Evolutionary conservation across 2,797 vertebrate species (phyloP).

Genomic region (Cheirogaleus major): DNA sequence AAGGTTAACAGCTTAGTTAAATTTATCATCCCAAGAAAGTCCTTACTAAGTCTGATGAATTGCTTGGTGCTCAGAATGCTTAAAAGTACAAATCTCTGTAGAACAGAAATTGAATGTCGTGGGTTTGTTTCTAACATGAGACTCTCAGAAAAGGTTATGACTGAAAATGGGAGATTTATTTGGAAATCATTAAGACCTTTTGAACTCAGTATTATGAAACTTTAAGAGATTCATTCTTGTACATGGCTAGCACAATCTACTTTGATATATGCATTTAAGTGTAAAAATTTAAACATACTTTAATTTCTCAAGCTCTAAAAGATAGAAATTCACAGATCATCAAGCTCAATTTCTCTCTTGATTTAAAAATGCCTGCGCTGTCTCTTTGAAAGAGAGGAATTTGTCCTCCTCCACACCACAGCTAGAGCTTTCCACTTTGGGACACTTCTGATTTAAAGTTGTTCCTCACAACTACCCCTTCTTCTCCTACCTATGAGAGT

Average conservation of each 20-base stretch:
- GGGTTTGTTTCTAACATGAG: background rate
- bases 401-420: background rate
- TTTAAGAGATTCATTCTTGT: background rate
- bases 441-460: background rate
- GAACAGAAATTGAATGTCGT: conserved; percentile 30
- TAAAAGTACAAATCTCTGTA: conserved; percentile 50
- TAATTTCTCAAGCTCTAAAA: background rate
- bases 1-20: conserved; percentile 61
- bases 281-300: background rate
- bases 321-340: background rate
- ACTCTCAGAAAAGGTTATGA: conserved; percentile 24
- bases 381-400: background rate
- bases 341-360: conserved; percentile 1
- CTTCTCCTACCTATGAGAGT: background rate
- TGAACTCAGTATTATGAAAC: background rate
- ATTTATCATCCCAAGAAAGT: conserved; percentile 30
- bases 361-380: background rate
- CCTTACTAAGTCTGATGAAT: conserved; percentile 31
- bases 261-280: conserved; percentile 30
- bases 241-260: background rate
- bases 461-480: background rate
- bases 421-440: background rate
- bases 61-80: background rate
- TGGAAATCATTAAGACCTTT: background rate
- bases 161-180: conserved; percentile 17